phyloP scores from a whole-genome alignment of 2,797 vertebrate species.

The Saxicola maurus region DNA sequence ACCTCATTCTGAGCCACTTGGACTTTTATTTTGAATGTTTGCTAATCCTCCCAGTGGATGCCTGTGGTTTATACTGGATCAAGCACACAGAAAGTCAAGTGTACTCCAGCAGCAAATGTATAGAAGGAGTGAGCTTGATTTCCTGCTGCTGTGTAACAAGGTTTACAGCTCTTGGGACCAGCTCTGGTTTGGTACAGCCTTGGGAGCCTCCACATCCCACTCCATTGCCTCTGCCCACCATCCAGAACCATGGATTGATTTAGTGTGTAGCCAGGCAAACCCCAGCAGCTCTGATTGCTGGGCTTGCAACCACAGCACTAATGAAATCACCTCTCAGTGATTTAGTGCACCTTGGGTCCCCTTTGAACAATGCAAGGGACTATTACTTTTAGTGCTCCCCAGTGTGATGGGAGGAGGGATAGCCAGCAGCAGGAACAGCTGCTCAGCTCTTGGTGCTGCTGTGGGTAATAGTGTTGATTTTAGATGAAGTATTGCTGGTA shows the following conservation, averaged over 20 bases:
- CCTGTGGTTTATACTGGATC: conserved; percentile 37
- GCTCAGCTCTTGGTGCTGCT: neutral
- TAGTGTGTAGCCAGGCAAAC: neutral
- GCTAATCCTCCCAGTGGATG: conserved; percentile 33
- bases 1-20: neutral
- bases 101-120: neutral
- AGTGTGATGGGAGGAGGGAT: neutral
- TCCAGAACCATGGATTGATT: neutral
- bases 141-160: neutral
- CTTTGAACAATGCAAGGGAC: neutral
- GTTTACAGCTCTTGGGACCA: neutral
- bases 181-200: neutral
- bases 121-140: neutral
- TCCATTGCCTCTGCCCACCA: neutral
- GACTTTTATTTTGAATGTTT: conserved; percentile 22
- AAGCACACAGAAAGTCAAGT: neutral
- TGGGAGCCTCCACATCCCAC: neutral
- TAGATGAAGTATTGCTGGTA: neutral
- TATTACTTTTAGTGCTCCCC: neutral
- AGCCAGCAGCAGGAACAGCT: neutral
- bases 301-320: neutral
- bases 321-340: neutral
- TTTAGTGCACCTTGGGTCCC: neutral
- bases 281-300: neutral
- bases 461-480: neutral